These are phyloP conservation scores for Pseudopodoces humilis DNA, from an alignment of 2,113 vertebrate genomes.

Conservation along the genomic window DNA sequence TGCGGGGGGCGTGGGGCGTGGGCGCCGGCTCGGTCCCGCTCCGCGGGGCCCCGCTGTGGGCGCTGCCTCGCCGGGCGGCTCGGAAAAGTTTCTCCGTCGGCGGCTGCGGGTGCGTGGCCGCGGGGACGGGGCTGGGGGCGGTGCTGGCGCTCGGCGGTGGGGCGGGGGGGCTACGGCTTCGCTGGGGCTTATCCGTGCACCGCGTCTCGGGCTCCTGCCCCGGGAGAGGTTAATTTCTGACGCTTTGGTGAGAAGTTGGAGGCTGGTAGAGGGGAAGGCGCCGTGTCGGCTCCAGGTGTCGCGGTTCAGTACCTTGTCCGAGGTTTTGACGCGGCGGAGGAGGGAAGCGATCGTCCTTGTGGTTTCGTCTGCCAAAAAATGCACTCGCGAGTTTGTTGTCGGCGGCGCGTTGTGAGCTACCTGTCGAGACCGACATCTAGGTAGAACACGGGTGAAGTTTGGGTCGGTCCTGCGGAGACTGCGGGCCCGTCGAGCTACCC, in stretches of 20 bases:
- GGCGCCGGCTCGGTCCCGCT: not conserved
- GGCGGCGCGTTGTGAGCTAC: not conserved
- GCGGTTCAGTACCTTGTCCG: not conserved
- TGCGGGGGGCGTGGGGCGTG: not conserved
- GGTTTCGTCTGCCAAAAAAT: not conserved
- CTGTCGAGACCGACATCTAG: not conserved
- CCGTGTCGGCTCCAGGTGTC: not conserved
- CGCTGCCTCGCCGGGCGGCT: not conserved
- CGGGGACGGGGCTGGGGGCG: not conserved
- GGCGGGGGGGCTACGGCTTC: not conserved
- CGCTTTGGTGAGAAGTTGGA: not conserved
- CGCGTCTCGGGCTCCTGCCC: not conserved
- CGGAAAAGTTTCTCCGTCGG: constrained; percentile 1
- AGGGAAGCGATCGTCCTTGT: not conserved
- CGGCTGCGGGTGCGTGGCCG: not conserved
- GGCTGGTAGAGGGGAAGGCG: not conserved
- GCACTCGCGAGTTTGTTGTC: not conserved
- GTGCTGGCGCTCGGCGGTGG: not conserved
- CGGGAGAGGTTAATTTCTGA: not conserved
- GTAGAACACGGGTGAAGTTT: not conserved
- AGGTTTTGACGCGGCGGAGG: not conserved
- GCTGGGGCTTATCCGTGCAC: not conserved
- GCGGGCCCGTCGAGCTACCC: not conserved
- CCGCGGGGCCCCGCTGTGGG: not conserved
- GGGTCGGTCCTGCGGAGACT: not conserved